A percentile compares a stretch with the other conserved stretches of the same genome.
phyloP scores from a whole-genome alignment of 2,797 vertebrate genomes.

The Champsocephalus esox region DNA sequence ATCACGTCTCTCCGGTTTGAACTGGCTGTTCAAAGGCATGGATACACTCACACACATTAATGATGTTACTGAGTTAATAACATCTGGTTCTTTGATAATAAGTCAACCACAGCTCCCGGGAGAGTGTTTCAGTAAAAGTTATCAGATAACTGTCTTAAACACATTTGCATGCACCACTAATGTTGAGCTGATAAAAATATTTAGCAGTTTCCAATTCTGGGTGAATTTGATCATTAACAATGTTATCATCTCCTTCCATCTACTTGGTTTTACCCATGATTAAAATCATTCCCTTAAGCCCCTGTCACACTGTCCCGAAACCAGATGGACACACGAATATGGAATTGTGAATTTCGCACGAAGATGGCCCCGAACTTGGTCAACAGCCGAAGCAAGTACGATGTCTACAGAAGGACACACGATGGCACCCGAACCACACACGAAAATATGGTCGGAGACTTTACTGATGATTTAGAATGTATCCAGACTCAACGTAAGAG shows the following conservation, averaged over 20 bases:
- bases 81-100: background rate
- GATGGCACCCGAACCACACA: no score
- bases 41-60: background rate
- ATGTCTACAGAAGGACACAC: no score
- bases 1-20: no score
- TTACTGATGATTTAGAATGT: no score
- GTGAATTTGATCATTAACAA: conserved; percentile 7
- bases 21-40: background rate
- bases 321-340: no score
- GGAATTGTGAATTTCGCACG: no score
- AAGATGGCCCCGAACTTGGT: no score
- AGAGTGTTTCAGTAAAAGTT: background rate
- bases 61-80: background rate
- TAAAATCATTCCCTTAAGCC: background rate
- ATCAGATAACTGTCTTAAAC: background rate
- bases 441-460: no score
- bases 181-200: background rate
- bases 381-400: no score
- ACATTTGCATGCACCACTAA: no score
- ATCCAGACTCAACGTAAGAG: no score
- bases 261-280: background rate
- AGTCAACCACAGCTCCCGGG: background rate
- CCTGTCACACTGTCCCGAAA: no score
- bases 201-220: background rate
- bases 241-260: background rate